Conservation (phyloP, 1,140 invertebrate species). For the Sweltsa coloradensis region DNA sequence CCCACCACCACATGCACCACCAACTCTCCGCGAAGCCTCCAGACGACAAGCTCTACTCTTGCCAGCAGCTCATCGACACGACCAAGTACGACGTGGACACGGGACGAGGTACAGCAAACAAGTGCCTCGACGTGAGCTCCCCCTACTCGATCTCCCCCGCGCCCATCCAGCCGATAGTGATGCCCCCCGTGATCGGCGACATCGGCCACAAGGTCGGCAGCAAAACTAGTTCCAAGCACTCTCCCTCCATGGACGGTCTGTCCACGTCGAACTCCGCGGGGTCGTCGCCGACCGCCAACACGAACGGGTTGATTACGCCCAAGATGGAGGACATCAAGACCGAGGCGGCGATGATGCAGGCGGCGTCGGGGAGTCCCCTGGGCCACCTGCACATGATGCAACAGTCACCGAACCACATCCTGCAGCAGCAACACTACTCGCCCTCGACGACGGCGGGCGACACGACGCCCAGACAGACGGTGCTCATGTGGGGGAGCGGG, state of each 20-base stretch:
- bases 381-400: conserved; percentile 2
- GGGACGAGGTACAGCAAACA: conserved; percentile 30
- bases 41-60: conserved; percentile 46
- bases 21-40: conserved; percentile 24
- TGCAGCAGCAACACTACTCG: conserved; percentile 28
- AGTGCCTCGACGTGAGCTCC: conserved; percentile 30
- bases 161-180: conserved; percentile 25
- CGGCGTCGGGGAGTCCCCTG: conserved; percentile 24
- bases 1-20: conserved; percentile 30
- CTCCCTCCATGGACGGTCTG: conserved; percentile 34
- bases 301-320: conserved; percentile 42
- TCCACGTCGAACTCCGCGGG: conserved; percentile 38
- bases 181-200: conserved; percentile 20
- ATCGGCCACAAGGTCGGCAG: conserved; percentile 15
- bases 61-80: conserved; percentile 31
- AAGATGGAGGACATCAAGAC: conserved; percentile 51
- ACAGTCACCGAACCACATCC: conserved; percentile 11
- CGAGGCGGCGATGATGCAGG: conserved; percentile 23
- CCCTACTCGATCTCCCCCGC: conserved; percentile 29
- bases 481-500: conserved; percentile 69
- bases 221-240: conserved; percentile 21
- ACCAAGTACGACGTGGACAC: conserved; percentile 33
- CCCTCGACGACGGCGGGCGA: conserved; percentile 16
- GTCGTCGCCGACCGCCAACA: conserved; percentile 36
- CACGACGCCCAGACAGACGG: conserved; percentile 61